Base-by-base conservation (phyloP, 2,888 invertebrate species). In the Girardia tigrina region DNA sequence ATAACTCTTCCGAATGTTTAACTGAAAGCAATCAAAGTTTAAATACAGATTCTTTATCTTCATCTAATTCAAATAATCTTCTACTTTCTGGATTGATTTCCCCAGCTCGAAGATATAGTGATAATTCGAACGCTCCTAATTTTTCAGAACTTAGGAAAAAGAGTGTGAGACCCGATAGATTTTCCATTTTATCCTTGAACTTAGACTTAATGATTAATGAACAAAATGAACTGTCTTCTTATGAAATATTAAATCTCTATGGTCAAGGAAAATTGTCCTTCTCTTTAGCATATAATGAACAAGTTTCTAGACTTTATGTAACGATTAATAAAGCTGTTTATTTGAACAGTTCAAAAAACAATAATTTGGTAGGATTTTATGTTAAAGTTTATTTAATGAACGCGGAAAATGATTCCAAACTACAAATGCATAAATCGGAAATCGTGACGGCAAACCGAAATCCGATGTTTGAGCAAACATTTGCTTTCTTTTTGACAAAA, bases 391-490 rank as follows among this genome's bases (percentile, higher is more conserved):
- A 56, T 56, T 56, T 56, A 16, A 20, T 56, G 23, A 56, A 56
- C 23, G 23, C 56, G 56, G 56, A 56, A 56, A 56, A 56, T n/a
- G 56, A 56, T 56, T 12, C 23, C 6, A 56, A 56, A 56, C n/a
- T 56, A 56, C 56, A 56, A 56, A 56, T 56, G 56, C 4, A 56
- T 56, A 56, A 56, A 56, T 8, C 56, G 4, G 56, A 56, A 56
- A 56, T 56, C n/a, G 56, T 56, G 4, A 56, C 56, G 4, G 56
- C 56, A 16, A 56, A 56, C n/a, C n/a, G 23, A 56, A 56, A 56
- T 56, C 56, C 56, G n/a, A 56, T 56, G 56, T 56, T 56, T n/a
- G 56, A 56, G n/a, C 56, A 56, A 56, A 56, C 56, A 56, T 56
- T 56, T 56, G n/a, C 56, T 6, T 56, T 56, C 23, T 23, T 56